A percentile compares a stretch with the other conserved stretches of the same genome.
Conservation (phyloP, 2,888 invertebrate genomes). For the Stictocephala bisonia region DNA sequence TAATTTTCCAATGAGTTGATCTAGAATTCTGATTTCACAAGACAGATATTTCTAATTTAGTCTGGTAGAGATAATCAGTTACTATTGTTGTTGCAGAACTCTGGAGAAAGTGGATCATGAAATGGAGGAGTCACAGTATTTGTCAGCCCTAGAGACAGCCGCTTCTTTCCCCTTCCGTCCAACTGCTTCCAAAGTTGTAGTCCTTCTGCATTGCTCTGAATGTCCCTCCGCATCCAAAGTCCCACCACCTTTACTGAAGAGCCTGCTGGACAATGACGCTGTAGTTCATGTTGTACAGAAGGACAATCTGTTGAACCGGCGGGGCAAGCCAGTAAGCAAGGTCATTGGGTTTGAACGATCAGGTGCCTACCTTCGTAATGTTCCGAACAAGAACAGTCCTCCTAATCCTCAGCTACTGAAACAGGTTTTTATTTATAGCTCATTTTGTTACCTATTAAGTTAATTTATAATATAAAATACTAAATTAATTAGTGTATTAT, state of each 20-base stretch:
- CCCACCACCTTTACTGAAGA: no score
- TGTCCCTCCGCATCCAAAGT: neutral
- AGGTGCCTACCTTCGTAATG: constrained; percentile 9
- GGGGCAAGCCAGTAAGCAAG: constrained; percentile 4
- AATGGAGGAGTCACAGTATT: neutral
- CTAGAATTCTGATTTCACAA: no score
- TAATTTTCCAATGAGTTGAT: no score
- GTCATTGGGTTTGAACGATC: constrained; percentile 12
- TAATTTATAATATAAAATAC: no score
- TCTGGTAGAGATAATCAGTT: no score
- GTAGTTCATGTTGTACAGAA: constrained; percentile 14
- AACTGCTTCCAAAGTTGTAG: constrained; percentile 2
- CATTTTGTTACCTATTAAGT: no score
- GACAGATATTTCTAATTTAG: no score
- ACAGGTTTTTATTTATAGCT: neutral
- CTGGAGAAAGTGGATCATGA: no score
- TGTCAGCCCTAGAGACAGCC: constrained; percentile 8
- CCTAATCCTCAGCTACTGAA: neutral
- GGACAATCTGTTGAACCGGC: neutral
- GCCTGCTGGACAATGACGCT: neutral
- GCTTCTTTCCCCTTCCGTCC: constrained; percentile 4
- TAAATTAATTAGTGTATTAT: no score
- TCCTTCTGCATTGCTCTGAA: constrained; percentile 22
- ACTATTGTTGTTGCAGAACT: no score
- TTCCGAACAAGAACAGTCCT: neutral